A percentile compares a stretch with the other conserved stretches of the same genome.
phyloP scores from a whole-genome alignment of 2,113 vertebrate genomes.

The Tretioscincus oriximinensis region DNA sequence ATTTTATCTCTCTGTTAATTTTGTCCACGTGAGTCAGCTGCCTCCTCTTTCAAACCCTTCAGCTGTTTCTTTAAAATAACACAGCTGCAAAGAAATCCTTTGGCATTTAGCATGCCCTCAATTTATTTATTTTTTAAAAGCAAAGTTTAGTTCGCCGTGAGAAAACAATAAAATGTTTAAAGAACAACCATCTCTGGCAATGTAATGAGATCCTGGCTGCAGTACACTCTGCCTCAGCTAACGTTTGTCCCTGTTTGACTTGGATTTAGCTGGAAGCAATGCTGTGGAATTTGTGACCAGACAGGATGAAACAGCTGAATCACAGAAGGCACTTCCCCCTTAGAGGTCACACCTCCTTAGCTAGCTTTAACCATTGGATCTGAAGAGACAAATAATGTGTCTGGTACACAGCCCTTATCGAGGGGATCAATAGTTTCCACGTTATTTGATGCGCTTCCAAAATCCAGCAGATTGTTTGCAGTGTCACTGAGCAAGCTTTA shows the following conservation, averaged over 20 bases:
- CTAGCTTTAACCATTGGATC: not conserved
- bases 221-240: not conserved
- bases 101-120: too few species aligned
- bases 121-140: too few species aligned
- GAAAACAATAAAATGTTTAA: too few species aligned
- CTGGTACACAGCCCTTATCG: not conserved
- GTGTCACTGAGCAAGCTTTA: not conserved
- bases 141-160: too few species aligned
- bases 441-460: not conserved
- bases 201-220: not conserved
- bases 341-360: not conserved
- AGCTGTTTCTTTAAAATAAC: too few species aligned
- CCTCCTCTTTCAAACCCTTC: too few species aligned
- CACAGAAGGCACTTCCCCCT: not conserved
- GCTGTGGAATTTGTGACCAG: not conserved
- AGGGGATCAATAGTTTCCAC: not conserved
- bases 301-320: not conserved
- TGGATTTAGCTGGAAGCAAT: not conserved
- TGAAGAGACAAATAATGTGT: not conserved
- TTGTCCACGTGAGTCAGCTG: too few species aligned
- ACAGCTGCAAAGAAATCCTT: too few species aligned
- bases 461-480: not conserved
- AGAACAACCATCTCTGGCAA: too few species aligned
- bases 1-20: not conserved
- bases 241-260: not conserved